phyloP scores from a whole-genome alignment of 2,113 vertebrate genomes.

The Ictalurus punctatus region DNA sequence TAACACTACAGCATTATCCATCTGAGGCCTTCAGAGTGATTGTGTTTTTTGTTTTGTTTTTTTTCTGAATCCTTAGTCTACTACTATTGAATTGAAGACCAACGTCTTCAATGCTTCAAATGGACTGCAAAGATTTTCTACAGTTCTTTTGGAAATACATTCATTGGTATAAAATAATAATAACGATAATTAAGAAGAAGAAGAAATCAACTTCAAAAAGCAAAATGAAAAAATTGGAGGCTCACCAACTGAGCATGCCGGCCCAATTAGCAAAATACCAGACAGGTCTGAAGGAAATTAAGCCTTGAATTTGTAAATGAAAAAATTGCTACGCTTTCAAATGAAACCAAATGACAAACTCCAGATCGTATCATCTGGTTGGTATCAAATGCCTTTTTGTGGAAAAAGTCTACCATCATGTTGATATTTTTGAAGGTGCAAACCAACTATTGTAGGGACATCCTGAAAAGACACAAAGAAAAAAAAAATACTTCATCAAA shows the following conservation, averaged over 20 bases:
- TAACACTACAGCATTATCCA: neutral
- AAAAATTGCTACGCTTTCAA: conserved; percentile 2
- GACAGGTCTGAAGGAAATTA: neutral
- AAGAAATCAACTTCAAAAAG: conserved; percentile 49
- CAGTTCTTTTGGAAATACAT: conserved; percentile 45
- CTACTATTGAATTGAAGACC: neutral
- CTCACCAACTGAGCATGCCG: neutral
- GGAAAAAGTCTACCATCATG: conserved; percentile 11
- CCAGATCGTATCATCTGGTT: neutral
- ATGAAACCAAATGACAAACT: neutral
- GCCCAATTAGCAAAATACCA: conserved; percentile 10
- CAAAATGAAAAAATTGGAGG: conserved; percentile 15
- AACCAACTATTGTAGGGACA: neutral
- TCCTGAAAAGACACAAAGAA: conserved; percentile 11
- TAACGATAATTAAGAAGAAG: neutral
- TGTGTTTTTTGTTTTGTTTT: neutral
- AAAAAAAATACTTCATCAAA: conserved; percentile 25
- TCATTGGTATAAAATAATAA: conserved; percentile 30
- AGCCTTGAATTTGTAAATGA: neutral
- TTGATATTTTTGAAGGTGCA: conserved; percentile 13
- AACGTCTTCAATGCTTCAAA: neutral
- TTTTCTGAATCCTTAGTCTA: neutral
- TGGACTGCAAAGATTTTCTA: neutral
- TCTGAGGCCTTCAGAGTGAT: neutral
- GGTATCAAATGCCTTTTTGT: neutral